phyloP scores from a whole-genome alignment of 2,113 vertebrate genomes.

The Leptodactylus fuscus region DNA sequence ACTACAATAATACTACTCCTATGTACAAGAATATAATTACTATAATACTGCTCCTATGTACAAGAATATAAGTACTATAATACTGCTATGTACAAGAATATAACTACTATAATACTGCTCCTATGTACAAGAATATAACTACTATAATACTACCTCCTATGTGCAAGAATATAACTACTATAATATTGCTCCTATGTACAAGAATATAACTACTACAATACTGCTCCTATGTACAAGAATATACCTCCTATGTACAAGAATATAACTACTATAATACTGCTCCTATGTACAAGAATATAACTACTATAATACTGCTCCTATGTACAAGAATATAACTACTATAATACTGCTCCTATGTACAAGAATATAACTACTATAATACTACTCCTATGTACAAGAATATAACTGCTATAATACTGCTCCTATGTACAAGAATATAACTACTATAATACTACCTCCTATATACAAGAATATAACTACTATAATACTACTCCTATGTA shows the following conservation, averaged over 20 bases:
- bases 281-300: not conserved
- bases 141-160: not conserved
- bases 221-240: not conserved
- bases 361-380: slow-evolving; percentile 4
- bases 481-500: not conserved
- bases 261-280: slow-evolving; percentile 1
- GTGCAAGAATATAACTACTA: not conserved
- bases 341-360: not conserved
- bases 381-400: not conserved
- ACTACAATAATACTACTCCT: not conserved
- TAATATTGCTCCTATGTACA: not conserved
- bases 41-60: slow-evolving; percentile 10
- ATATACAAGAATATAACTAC: not conserved
- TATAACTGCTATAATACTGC: not conserved
- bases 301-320: slow-evolving; percentile 9
- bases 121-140: slow-evolving; percentile 3
- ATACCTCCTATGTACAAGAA: not conserved
- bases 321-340: slow-evolving; percentile 2
- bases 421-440: not conserved
- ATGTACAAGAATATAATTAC: not conserved
- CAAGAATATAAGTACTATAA: not conserved
- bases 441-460: not conserved
- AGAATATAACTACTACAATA: not conserved
- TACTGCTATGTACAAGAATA: not conserved
- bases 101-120: not conserved